These are phyloP conservation scores for Pachypsylla venusta DNA, from an alignment of 1,140 invertebrate genomes.

Conservation along the genomic window DNA sequence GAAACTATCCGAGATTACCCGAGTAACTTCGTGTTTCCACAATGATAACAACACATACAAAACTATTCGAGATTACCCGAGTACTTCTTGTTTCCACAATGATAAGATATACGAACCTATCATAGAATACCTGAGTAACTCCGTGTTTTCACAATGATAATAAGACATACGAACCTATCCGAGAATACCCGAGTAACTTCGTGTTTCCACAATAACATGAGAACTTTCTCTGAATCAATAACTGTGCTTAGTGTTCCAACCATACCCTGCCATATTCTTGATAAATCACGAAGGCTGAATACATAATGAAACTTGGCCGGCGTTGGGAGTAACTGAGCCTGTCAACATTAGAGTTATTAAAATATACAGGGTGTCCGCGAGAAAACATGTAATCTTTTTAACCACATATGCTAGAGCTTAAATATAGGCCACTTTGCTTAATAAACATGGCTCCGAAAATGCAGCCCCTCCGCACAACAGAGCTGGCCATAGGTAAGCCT, in stretches of 20 bases:
- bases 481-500: too few relatives aligned
- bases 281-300: constrained; percentile 86
- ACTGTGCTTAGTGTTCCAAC: constrained; percentile 75
- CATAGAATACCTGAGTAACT: constrained; percentile 62
- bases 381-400: too few relatives aligned
- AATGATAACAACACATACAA: constrained; percentile 62
- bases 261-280: constrained; percentile 94
- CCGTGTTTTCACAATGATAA: constrained; percentile 93
- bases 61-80: too few relatives aligned
- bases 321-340: constrained; percentile 67
- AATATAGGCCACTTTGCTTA: too few relatives aligned
- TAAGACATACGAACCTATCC: constrained; percentile 54
- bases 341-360: constrained; percentile 14
- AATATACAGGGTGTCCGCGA: neutral
- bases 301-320: constrained; percentile 96
- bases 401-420: too few relatives aligned
- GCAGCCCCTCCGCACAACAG: too few relatives aligned
- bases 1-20: constrained; percentile 75
- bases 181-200: constrained; percentile 84
- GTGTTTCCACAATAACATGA: constrained; percentile 89
- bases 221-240: constrained; percentile 58
- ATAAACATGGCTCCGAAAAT: too few relatives aligned
- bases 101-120: too few relatives aligned
- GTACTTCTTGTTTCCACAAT: too few relatives aligned
- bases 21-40: constrained; percentile 88